phyloP scores from a whole-genome alignment of 1,140 invertebrate genomes.

The Campoletis sonorensis region DNA sequence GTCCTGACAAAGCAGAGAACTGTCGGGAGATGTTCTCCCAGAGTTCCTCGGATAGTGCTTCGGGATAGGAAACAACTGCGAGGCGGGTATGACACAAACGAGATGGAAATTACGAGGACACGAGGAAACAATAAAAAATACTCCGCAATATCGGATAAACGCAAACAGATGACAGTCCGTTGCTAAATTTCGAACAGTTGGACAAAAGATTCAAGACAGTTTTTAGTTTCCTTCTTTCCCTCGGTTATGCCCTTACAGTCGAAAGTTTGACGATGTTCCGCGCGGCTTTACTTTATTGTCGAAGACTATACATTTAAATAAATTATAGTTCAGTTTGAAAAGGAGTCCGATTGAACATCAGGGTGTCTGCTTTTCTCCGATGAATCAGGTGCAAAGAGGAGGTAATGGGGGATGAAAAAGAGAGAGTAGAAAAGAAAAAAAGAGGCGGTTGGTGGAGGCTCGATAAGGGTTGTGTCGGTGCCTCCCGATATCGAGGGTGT shows the following conservation, averaged over 20 bases:
- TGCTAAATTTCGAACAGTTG: no score
- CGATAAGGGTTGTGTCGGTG: slow-evolving; percentile 35
- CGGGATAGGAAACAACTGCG: not conserved
- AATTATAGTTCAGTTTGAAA: no score
- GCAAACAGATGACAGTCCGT: no score
- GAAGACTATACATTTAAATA: no score
- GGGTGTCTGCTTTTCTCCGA: slow-evolving; percentile 8
- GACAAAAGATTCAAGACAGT: no score
- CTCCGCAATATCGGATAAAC: no score
- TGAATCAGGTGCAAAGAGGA: slow-evolving; percentile 48
- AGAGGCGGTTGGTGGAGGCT: not conserved
- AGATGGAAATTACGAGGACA: slow-evolving; percentile 39
- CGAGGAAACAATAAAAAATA: not conserved
- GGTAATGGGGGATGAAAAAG: slow-evolving; percentile 34
- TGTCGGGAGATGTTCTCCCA: slow-evolving; percentile 56
- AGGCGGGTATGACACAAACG: slow-evolving; percentile 19
- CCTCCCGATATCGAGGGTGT: slow-evolving; percentile 62
- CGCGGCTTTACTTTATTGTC: no score
- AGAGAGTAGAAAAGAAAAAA: slow-evolving; percentile 42
- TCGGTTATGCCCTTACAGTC: no score
- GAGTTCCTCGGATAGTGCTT: not conserved
- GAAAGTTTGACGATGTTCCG: no score
- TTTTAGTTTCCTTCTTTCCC: no score
- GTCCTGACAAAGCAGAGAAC: slow-evolving; percentile 63
- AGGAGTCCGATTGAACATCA: not conserved